Conservation (phyloP, 2,113 vertebrate species). For the Chunga burmeisteri region DNA sequence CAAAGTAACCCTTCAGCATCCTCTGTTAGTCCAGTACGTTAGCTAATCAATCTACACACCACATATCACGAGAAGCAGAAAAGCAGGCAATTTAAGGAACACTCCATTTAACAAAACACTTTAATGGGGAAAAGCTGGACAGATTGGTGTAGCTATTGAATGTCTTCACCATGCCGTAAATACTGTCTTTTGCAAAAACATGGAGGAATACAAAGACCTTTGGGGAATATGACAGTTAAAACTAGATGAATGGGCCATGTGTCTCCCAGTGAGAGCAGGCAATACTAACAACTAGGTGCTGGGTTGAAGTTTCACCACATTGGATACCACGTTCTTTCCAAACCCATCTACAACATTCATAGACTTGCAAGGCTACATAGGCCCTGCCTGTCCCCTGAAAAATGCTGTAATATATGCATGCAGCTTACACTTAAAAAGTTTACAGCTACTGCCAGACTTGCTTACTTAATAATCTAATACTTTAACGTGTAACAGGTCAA, state of each 20-base stretch:
- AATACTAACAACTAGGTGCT: accelerated
- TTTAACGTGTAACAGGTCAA: background rate
- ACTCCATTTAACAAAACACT: background rate
- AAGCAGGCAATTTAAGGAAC: background rate
- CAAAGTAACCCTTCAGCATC: background rate
- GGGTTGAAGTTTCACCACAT: background rate
- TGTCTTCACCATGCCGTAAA: background rate
- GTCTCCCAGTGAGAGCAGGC: background rate
- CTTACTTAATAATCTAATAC: background rate
- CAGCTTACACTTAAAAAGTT: background rate
- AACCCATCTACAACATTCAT: background rate
- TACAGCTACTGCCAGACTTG: background rate
- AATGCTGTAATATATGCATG: background rate
- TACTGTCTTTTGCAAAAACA: background rate
- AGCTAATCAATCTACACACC: too few species aligned
- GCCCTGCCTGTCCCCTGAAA: background rate
- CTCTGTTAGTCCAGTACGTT: background rate
- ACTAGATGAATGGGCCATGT: accelerated
- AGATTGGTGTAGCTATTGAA: background rate
- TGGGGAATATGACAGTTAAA: accelerated
- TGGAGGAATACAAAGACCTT: background rate
- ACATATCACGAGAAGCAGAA: accelerated
- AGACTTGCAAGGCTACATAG: background rate
- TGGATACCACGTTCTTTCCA: background rate
- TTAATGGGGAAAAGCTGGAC: background rate